Percentiles rank a stretch among this genome's conserved stretches.
Conservation (phyloP, 1,140 invertebrate genomes). For the Magallana gigas region DNA sequence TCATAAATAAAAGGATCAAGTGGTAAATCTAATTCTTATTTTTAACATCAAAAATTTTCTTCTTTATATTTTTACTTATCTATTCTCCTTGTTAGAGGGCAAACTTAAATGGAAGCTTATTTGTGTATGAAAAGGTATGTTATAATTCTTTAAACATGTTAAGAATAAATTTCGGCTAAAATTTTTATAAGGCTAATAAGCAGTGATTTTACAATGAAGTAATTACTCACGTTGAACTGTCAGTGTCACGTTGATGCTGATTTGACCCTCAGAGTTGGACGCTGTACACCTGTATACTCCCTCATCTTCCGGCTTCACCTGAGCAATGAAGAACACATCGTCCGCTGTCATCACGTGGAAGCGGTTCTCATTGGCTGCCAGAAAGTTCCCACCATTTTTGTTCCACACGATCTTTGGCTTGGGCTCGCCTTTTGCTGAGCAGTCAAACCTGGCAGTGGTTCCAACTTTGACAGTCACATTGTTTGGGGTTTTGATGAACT, state of each 20-base stretch:
- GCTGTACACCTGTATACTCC: slow-evolving; percentile 97
- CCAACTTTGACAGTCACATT: slow-evolving; percentile 92
- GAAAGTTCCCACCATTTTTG: slow-evolving; percentile 94
- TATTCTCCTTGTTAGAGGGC: no score
- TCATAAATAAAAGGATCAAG: no score
- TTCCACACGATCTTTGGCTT: slow-evolving; percentile 93
- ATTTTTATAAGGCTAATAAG: background rate
- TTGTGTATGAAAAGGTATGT: no score
- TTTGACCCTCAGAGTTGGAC: slow-evolving; percentile 91
- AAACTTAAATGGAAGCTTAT: no score
- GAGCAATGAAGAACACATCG: slow-evolving; percentile 94
- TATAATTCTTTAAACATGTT: no score
- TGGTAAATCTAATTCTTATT: no score
- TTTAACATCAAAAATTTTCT: no score
- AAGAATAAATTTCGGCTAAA: background rate
- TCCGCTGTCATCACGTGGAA: slow-evolving; percentile 95
- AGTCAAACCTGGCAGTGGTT: slow-evolving; percentile 92
- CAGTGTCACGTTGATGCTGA: slow-evolving; percentile 92
- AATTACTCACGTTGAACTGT: slow-evolving; percentile 86
- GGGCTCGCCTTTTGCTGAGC: slow-evolving; percentile 93
- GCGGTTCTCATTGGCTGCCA: slow-evolving; percentile 93
- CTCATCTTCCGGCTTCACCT: slow-evolving; percentile 91
- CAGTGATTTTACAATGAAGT: background rate
- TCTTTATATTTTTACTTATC: no score
- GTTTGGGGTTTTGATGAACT: slow-evolving; percentile 90